Evolutionary conservation across 2,113 vertebrate genomes (phyloP).

Genomic region (Clarias batrachus): DNA sequence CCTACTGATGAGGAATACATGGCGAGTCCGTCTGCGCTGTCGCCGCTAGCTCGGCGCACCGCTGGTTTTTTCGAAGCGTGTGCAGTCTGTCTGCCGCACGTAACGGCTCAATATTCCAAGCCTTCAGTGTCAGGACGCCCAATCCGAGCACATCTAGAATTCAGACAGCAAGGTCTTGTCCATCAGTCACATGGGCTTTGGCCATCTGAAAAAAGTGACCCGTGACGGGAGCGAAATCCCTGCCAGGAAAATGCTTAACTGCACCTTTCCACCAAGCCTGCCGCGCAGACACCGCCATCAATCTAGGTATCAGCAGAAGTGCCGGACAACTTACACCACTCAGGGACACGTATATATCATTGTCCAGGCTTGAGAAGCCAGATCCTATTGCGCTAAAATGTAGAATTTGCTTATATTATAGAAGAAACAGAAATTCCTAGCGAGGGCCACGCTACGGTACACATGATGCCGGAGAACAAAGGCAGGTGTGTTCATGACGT

Average conservation of each 20-base stretch:
- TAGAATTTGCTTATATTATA: constrained; percentile 25
- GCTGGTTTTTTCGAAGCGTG: constrained; percentile 2
- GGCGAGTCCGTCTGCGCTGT: constrained; percentile 9
- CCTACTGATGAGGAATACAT: constrained; percentile 64
- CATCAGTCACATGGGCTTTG: constrained; percentile 59
- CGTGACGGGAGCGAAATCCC: constrained; percentile 51
- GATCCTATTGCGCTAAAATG: constrained; percentile 28
- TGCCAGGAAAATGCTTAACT: constrained; percentile 60
- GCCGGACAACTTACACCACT: constrained; percentile 32
- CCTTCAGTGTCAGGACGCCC: constrained; percentile 35
- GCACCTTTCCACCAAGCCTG: constrained; percentile 50
- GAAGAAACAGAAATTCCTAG: background rate
- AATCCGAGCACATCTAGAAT: constrained; percentile 44
- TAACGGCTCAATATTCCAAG: constrained; percentile 44
- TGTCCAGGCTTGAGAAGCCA: constrained; percentile 20
- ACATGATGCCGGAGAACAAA: background rate
- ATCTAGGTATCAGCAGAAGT: constrained; percentile 53
- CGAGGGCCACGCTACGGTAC: background rate
- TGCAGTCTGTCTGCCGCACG: constrained; percentile 17
- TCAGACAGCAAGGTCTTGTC: constrained; percentile 53
- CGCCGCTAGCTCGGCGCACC: constrained; percentile 1
- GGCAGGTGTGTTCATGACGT: background rate
- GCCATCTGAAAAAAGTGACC: constrained; percentile 59
- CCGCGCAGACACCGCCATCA: constrained; percentile 52
- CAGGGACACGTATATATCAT: constrained; percentile 41